Conservation (phyloP, 1,140 invertebrate species). For the Aphaenogaster ashmeadi region DNA sequence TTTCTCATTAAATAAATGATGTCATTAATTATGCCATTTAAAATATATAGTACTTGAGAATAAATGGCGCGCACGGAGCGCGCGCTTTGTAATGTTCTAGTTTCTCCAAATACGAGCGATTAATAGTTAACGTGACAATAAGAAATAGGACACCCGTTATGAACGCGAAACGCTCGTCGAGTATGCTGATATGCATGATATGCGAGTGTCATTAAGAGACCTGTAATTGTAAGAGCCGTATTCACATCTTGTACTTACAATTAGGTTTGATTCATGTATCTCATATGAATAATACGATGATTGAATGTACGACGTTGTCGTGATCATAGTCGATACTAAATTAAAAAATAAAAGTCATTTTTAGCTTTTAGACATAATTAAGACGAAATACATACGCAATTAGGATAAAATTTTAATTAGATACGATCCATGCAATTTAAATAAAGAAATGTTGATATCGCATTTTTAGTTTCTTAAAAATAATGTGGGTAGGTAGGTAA, state of each 20-base stretch:
- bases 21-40: too few species aligned
- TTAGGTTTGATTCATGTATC: not conserved
- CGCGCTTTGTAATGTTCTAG: too few species aligned
- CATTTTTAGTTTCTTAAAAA: not conserved
- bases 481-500: not conserved
- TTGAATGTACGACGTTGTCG: not conserved
- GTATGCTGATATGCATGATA: not conserved
- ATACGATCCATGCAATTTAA: not conserved
- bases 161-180: not conserved
- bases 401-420: not conserved
- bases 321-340: not conserved
- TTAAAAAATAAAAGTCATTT: not conserved
- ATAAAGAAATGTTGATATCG: not conserved
- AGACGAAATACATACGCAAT: not conserved
- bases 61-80: too few species aligned
- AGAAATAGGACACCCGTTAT: not conserved
- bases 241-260: not conserved
- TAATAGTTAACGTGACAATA: constrained; percentile 11
- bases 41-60: too few species aligned
- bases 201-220: constrained; percentile 28
- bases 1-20: too few species aligned
- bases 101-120: not conserved
- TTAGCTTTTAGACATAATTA: not conserved
- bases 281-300: constrained; percentile 5
- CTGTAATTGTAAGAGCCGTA: not conserved